A percentile compares a stretch with the other conserved stretches of the same genome.
Conservation (phyloP, 2,113 vertebrate genomes). For the Cyprinus carpio region DNA sequence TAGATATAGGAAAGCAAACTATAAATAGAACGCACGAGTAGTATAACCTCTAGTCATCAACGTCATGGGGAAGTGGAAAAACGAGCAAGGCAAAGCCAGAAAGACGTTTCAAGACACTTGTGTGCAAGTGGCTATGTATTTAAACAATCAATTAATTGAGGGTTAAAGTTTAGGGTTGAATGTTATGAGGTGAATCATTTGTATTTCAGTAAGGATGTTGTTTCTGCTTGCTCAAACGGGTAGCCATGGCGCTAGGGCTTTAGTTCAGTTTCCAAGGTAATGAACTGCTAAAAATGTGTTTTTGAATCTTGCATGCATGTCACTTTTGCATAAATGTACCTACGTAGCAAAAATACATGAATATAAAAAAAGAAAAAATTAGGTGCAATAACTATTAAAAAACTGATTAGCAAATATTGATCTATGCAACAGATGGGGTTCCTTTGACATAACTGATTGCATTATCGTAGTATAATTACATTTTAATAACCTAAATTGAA, state of each 20-base stretch:
- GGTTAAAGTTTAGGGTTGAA: background rate
- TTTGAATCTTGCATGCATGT: too few relatives aligned
- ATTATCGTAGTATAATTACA: background rate
- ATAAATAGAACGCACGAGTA: background rate
- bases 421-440: background rate
- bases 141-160: background rate
- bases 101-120: too few relatives aligned
- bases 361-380: background rate
- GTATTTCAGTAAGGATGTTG: background rate
- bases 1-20: background rate
- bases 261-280: background rate
- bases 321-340: background rate
- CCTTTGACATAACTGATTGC: background rate
- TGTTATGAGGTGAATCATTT: background rate
- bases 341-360: background rate
- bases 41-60: background rate
- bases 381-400: background rate
- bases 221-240: too few relatives aligned
- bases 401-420: background rate
- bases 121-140: too few relatives aligned
- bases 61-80: background rate
- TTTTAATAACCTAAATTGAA: background rate
- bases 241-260: background rate
- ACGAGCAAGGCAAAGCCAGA: background rate
- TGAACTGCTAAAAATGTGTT: too few relatives aligned